Base-by-base conservation (phyloP, 2,888 invertebrate species). In the Erebia aethiops region DNA sequence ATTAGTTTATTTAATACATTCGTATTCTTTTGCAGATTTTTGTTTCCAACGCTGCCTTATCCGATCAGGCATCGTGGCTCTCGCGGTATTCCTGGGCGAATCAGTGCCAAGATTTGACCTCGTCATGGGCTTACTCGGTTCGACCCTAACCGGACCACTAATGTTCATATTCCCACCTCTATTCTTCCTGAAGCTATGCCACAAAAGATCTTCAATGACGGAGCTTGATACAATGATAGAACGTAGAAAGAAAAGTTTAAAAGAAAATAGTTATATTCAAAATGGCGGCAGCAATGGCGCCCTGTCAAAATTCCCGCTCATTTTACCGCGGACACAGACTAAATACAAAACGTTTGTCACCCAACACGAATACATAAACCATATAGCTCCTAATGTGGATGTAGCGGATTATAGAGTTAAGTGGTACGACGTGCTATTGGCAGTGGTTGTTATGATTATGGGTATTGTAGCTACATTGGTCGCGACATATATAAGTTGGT, bases 91-190 rank as follows among this genome's bases (percentile, higher is more conserved):
- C 46, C 90, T 98, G 2, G 97, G 97, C 0, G 97, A 97, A 87
- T 94, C 96, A 0, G 95, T 98, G 0, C 98, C 98, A 0, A 94
- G 96, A 75, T 98, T 98, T 82, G 98, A 98, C 80, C 92, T 97
- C 21, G 96, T 98, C 13, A 96, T 98, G 96, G 96, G 97, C 1
- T 90, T 98, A 0, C 95, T 98, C 11, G 98, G 98, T 0, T 98
- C 97, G 5, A 96, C 97, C 0, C 93, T 98, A 5, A 96, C 96
- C 0, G 97, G 97, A 0, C 97, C 98, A 0, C 88, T 98, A 13
- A 96, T 98, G 79, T 98, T 98, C 77, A 95, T 98, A 72, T 94
- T 97, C 71, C 98, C 98, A 0, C 97, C 98, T 0, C 78, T 98
- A 57, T 95, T 98, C 81, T 98, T 98, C 84, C 90, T 96, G 0